Base-by-base conservation (phyloP, 2,797 vertebrate genomes). In the Melanotaenia nigrans region DNA sequence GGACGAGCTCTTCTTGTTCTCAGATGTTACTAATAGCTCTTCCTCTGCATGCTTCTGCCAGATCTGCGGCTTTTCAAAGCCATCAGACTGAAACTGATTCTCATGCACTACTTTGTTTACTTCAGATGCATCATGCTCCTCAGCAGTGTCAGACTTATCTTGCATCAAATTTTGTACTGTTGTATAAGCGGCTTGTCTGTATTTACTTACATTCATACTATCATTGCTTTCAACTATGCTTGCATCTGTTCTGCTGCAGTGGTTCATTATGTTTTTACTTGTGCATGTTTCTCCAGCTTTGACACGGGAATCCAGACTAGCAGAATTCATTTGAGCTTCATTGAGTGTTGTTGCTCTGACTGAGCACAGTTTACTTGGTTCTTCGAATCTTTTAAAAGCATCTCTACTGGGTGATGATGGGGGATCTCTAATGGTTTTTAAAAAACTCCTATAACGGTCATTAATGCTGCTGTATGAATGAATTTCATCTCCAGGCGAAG, bases 51-150 rank as follows among this genome's bases (percentile, higher is more conserved):
- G 63, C 55, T 6, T 64, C 32, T 78, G 76, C 33, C 51, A 65
- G n/a, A 56, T 35, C 20, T 63, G 53, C 71, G 36, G 24, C 51
- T 74, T 67, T 62, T 32, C 18, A 49, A n/a, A 42, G 49, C 49
- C 57, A 73, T 32, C 14, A 65, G 63, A 67, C 57, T 63, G 32
- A 40, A 74, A 57, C n/a, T 25, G 33, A 80, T 81, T 60, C 22
- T 45, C 47, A 49, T 60, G 32, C 32, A 18, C 24, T 38, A 78
- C 68, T 73, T 78, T 69, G 62, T 66, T 61, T 38, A 35, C 55
- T 63, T 12, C 49, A 49, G 74, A 61, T 20, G 47, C 25, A 9
- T 20, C 0, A 1, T 51, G 24, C 7, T 49, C 12, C 57, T 71
- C 57, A 65, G 35, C 0, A 1, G 20, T 61, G 54, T 13, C 20